Evolutionary conservation across 2,797 vertebrate species (phyloP).

Genomic region (Leucoraja ocellata): DNA sequence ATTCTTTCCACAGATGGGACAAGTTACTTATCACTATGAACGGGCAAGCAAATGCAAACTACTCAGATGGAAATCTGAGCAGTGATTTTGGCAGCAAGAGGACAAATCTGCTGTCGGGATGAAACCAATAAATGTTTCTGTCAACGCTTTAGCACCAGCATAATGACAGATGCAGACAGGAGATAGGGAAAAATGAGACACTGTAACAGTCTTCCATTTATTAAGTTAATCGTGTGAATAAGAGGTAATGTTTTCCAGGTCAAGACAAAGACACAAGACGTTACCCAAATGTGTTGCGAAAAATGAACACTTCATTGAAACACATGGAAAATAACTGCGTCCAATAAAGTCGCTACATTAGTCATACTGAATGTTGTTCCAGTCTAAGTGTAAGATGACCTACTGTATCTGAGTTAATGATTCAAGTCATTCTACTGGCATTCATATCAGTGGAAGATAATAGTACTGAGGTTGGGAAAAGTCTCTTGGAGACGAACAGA

Average conservation of each 20-base stretch:
- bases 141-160: constrained; percentile 22
- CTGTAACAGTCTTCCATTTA: neutral
- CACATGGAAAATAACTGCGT: neutral
- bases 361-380: neutral
- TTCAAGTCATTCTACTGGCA: too few species aligned
- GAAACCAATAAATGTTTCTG: constrained; percentile 21
- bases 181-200: constrained; percentile 13
- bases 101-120: constrained; percentile 26
- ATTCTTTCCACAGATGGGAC: constrained; percentile 12
- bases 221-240: neutral
- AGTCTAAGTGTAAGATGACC: neutral
- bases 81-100: constrained; percentile 31
- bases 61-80: constrained; percentile 19
- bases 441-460: too few species aligned
- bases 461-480: too few species aligned
- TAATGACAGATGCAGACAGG: neutral
- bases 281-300: neutral
- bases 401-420: neutral
- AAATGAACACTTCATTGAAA: constrained; percentile 4
- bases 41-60: neutral
- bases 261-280: neutral
- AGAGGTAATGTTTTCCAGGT: constrained; percentile 4
- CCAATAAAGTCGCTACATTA: neutral
- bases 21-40: constrained; percentile 20
- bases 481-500: too few species aligned